Base-by-base conservation (phyloP, 2,888 invertebrate species). In the Lithophane semibrunnea region DNA sequence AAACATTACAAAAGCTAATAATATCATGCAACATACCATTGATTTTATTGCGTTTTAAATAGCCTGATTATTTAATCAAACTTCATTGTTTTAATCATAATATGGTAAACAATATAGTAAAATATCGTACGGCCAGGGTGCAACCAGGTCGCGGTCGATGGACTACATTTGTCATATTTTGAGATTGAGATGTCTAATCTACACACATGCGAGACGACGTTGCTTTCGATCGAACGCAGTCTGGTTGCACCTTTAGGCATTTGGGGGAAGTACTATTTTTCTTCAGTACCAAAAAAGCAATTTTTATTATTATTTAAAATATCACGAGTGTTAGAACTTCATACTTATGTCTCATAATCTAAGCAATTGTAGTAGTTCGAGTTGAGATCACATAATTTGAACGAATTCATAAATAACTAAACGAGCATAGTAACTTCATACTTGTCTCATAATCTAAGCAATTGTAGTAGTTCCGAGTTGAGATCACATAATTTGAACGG, bases 401-500 rank as follows among this genome's bases (percentile, higher is more conserved):
- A 79, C 60, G 80, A 72, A 66, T 63, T 72, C 21, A 21, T 44
- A 61, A 49, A 44, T 54, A 65, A 76, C 16, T 49, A 12, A 16
- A 42, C n/a, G n/a, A n/a, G n/a, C n/a, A n/a, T n/a, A 42, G 16
- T 70, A 58, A 47, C 42, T 54, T 69, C 21, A 21, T 16, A 42
- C 42, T 52, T 42, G 9, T 24, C 10, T 18, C 13, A 49, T 69
- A 78, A 29, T 63, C 10, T 63, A 78, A 56, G 9, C 18, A 68
- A 7, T 49, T 56, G 21, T 9, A 42, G 64, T 58, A 58, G 3
- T 58, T 49, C n/a, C 16, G 0, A 72, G n/a, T 52, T 44, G 37
- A 78, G 13, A 60, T 79, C 12, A 79, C 80, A 71, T 71, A 47
- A 79, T 79, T 71, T 80, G 65, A 72, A 79, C 60, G 80, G 80